Evolutionary conservation across 2,888 invertebrate species (phyloP).

Genomic region (Diaprepes abbreviatus): DNA sequence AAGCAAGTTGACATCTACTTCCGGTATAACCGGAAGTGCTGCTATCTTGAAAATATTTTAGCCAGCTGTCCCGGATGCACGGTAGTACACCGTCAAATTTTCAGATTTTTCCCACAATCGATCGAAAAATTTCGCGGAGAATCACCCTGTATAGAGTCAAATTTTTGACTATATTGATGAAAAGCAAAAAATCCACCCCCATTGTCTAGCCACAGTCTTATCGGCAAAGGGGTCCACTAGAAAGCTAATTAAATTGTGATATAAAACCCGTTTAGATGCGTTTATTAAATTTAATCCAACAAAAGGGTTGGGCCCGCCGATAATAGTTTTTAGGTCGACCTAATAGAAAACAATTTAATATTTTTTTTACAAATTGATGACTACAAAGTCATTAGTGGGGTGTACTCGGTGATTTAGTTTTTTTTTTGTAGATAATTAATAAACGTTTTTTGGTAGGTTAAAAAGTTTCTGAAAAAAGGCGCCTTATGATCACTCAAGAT

Average conservation of each 20-base stretch:
- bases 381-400: slow-evolving; percentile 16
- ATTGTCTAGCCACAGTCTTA: slow-evolving; percentile 26
- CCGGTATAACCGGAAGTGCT: too few species aligned
- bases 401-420: slow-evolving; percentile 19
- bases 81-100: too few species aligned
- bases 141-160: too few species aligned
- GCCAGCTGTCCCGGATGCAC: too few species aligned
- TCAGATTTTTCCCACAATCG: too few species aligned
- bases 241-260: slow-evolving; percentile 42
- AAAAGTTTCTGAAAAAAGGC: slow-evolving; percentile 10
- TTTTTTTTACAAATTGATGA: slow-evolving; percentile 32
- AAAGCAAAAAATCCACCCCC: not conserved
- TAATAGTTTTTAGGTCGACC: slow-evolving; percentile 40
- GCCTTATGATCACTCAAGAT: not conserved
- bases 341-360: slow-evolving; percentile 43
- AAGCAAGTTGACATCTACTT: too few species aligned
- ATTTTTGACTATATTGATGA: too few species aligned
- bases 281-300: slow-evolving; percentile 54
- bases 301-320: slow-evolving; percentile 52
- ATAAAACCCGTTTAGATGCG: slow-evolving; percentile 48
- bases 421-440: slow-evolving; percentile 18
- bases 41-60: too few species aligned
- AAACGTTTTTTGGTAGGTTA: not conserved
- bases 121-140: too few species aligned
- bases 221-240: slow-evolving; percentile 9